phyloP scores from a whole-genome alignment of 2,113 vertebrate species.

The Tychaedon coryphoeus region DNA sequence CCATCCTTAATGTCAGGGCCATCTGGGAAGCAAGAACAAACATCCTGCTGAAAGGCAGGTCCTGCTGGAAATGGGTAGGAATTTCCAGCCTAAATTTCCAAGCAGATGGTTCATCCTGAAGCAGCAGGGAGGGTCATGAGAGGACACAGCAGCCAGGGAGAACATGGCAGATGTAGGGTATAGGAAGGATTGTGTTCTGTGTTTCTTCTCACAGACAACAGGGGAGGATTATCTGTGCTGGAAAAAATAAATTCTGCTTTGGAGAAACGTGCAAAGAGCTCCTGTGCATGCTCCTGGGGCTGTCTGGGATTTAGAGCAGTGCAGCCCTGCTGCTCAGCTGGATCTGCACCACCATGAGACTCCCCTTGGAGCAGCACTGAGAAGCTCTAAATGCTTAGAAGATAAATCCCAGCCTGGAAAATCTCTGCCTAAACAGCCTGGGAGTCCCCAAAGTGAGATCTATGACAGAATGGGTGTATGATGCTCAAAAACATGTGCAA shows the following conservation, averaged over 20 bases:
- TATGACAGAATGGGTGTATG: fast-evolving
- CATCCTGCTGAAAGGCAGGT: background rate
- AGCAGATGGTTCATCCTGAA: background rate
- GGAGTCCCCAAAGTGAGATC: background rate
- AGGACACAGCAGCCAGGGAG: background rate
- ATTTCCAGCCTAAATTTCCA: background rate
- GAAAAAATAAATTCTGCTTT: background rate
- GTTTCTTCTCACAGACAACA: background rate
- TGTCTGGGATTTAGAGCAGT: background rate
- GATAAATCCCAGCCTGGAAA: background rate
- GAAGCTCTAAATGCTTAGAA: background rate
- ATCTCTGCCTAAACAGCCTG: background rate
- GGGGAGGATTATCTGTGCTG: fast-evolving
- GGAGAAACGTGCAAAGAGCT: background rate
- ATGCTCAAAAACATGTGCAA: background rate
- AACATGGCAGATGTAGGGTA: background rate
- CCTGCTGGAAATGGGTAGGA: background rate
- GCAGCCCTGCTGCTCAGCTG: fast-evolving
- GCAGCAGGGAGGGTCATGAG: background rate
- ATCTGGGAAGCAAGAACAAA: background rate
- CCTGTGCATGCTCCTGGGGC: background rate
- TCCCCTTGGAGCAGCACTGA: fast-evolving
- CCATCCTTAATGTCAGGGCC: background rate
- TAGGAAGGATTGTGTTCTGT: background rate
- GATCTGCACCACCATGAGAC: background rate